These are phyloP conservation scores for Tetragonula clypearis DNA, from an alignment of 1,140 invertebrate species.

Conservation along the genomic window DNA sequence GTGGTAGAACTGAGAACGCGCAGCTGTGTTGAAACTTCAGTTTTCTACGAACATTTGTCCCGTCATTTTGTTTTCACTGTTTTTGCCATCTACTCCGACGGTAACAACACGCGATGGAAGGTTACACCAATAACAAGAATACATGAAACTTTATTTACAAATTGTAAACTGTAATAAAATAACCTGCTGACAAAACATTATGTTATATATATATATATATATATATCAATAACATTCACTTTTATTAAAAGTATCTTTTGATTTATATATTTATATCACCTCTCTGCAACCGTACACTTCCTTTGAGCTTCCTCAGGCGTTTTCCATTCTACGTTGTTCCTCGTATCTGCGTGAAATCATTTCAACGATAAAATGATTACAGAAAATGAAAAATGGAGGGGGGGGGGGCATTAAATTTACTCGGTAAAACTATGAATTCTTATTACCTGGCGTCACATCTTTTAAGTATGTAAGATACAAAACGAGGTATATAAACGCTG, in stretches of 20 bases:
- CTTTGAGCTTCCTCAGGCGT: conserved; percentile 74
- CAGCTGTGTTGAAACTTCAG: conserved; percentile 28
- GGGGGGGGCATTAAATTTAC: no score
- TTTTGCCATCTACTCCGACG: background rate
- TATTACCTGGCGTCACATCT: conserved; percentile 70
- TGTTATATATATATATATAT: background rate
- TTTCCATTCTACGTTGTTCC: conserved; percentile 73
- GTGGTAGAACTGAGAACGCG: background rate
- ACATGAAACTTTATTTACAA: background rate
- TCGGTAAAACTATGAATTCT: background rate
- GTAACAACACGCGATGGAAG: background rate
- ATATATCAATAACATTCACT: background rate
- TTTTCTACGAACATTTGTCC: no score
- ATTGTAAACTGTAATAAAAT: background rate
- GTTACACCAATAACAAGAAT: background rate
- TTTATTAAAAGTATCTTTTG: conserved; percentile 1
- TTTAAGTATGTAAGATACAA: conserved; percentile 80
- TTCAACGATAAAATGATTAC: background rate
- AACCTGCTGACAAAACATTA: background rate
- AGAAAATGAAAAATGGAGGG: background rate
- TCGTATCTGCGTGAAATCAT: conserved; percentile 53
- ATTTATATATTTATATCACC: background rate
- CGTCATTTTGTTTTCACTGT: background rate
- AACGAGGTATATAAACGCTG: conserved; percentile 82
- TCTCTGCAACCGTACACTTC: conserved; percentile 27